Evolutionary conservation across 1,140 invertebrate species (phyloP).

Genomic region (Aphelenchoides avenae): DNA sequence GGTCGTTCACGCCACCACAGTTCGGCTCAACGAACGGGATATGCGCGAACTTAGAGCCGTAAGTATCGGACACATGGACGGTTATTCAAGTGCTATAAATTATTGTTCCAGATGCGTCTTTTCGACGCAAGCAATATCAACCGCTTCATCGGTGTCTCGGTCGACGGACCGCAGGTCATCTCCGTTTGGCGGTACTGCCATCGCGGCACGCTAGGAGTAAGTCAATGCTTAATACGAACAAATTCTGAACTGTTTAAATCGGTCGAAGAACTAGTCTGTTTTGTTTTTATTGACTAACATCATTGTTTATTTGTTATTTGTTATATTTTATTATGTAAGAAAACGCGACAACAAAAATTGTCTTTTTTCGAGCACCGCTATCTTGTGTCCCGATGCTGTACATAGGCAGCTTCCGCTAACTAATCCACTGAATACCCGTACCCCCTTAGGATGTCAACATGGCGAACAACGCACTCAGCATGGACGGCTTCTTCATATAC

Average conservation of each 20-base stretch:
- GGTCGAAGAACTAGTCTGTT: no score
- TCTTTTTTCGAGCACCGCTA: no score
- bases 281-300: no score
- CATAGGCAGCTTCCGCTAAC: no score
- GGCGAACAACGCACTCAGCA: slow-evolving; percentile 30
- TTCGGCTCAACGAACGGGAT: slow-evolving; percentile 23
- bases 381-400: no score
- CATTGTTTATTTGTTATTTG: neutral
- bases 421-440: no score
- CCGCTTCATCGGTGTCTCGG: slow-evolving; percentile 20
- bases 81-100: neutral
- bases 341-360: no score
- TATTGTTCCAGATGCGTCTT: slow-evolving; percentile 20
- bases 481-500: slow-evolving; percentile 52
- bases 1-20: slow-evolving; percentile 25
- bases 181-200: slow-evolving; percentile 50
- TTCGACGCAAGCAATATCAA: slow-evolving; percentile 38
- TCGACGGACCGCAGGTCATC: slow-evolving; percentile 62
- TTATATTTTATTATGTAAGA: slow-evolving; percentile 2
- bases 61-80: no score
- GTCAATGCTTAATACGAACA: no score
- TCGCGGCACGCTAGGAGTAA: slow-evolving; percentile 39
- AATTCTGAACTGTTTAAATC: slow-evolving; percentile 44
- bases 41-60: slow-evolving; percentile 34
- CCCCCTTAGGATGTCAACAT: slow-evolving; percentile 47